phyloP scores from a whole-genome alignment of 2,888 invertebrate species.

The Netelia inedita region DNA sequence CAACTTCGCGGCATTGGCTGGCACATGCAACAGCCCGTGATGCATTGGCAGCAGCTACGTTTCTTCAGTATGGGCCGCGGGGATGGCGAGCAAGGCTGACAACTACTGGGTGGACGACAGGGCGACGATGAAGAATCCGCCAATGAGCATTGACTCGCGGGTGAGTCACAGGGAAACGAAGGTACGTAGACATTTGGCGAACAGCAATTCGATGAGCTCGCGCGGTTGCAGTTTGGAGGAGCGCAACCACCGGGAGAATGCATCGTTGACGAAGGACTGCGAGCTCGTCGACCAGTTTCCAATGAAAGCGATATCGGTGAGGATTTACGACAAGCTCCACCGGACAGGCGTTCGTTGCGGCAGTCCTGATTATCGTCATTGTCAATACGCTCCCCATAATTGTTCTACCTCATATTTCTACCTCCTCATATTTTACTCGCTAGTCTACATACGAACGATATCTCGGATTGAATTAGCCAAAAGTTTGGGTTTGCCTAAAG shows the following conservation, averaged over 20 bases:
- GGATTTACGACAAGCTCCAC: constrained; percentile 69
- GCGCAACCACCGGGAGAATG: constrained; percentile 60
- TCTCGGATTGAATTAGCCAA: too few relatives aligned
- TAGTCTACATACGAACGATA: background rate
- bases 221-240: constrained; percentile 16
- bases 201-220: background rate
- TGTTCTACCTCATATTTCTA: too few relatives aligned
- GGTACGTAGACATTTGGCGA: background rate
- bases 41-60: constrained; percentile 71
- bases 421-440: background rate
- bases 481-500: too few relatives aligned
- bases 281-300: constrained; percentile 24
- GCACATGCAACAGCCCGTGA: constrained; percentile 73
- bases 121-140: constrained; percentile 6
- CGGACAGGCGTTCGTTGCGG: constrained; percentile 66
- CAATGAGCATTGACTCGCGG: constrained; percentile 32
- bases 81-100: constrained; percentile 70
- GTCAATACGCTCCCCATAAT: background rate
- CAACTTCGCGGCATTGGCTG: constrained; percentile 76
- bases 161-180: constrained; percentile 21
- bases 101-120: constrained; percentile 57
- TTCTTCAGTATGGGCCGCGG: constrained; percentile 71
- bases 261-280: constrained; percentile 19
- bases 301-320: constrained; percentile 19
- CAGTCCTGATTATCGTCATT: constrained; percentile 60